Base-by-base conservation (phyloP, 2,113 vertebrate genomes). In the Eubucco bourcierii region DNA sequence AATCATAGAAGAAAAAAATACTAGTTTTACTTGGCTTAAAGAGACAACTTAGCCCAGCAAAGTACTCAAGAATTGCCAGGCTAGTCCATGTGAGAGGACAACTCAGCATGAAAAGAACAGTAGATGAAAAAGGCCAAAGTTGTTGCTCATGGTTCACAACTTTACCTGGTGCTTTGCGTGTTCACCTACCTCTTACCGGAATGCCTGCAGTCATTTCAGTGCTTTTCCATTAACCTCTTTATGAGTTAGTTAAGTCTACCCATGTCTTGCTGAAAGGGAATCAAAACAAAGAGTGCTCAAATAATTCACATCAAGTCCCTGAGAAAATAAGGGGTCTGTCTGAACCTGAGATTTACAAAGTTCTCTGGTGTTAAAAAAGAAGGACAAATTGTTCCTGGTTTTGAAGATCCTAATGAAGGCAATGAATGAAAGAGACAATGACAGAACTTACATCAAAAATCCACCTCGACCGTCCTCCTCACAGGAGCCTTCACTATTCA, bases 401-500 rank as follows among this genome's bases (percentile, higher is more conserved):
- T 65, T 86, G 59, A 85, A 65, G 61, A 71, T 27, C 25, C 20
- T 11, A 73, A 5, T 11, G 59, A 91, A 77, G 52, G 24, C 60
- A 76, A 53, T 55, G 67, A 89, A 80, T 52, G 31, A 92, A 84
- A 52, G 50, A 93, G 10, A 87, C 12, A 73, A 77, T 85, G 3
- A 80, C 13, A 77, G 37, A 78, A 83, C 16, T 50, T 65, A 24
- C 5, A 85, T 34, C 15, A 85, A 91, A 94, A 90, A 72, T 50
- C 47, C 20, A 60, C 37, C 33, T 7, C 84, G 59, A 76, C n/a
- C 66, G 56, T n/a, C 27, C 4, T 71, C 37, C 37, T 77, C 47
- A 80, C 25, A 74, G 84, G 83, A 89, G 68, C 52, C 33, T 93
- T 72, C 47, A 72, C 80, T 90, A 91, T 72, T 91, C 65, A 41